A percentile compares a stretch with the other conserved stretches of the same genome.
Evolutionary conservation across 2,888 invertebrate genomes (phyloP).

Genomic region (Seladonia tumulorum): DNA sequence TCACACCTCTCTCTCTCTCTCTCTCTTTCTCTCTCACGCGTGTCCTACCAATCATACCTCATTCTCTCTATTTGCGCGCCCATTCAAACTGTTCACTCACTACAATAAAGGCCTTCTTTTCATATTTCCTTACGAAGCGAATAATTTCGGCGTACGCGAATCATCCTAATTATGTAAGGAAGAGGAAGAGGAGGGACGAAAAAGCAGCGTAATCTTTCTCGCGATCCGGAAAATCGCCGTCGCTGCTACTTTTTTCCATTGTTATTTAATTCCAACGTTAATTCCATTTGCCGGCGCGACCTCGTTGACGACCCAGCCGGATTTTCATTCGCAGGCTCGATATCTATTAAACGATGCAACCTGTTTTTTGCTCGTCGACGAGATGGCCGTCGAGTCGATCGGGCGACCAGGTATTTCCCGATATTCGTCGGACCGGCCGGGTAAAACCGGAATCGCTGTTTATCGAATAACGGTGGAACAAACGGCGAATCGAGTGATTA

Average conservation of each 20-base stretch:
- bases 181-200: too few relatives aligned
- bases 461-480: not conserved
- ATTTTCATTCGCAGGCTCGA: not conserved
- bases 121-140: too few relatives aligned
- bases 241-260: not conserved
- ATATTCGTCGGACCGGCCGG: not conserved
- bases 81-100: too few relatives aligned
- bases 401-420: not conserved
- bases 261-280: constrained; percentile 8
- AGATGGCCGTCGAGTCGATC: not conserved
- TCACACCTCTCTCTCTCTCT: too few relatives aligned
- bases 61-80: too few relatives aligned
- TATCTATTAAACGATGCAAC: not conserved
- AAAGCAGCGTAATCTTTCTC: constrained; percentile 15
- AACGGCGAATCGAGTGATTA: not conserved
- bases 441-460: not conserved
- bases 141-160: not conserved
- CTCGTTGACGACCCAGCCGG: not conserved
- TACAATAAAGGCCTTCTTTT: too few relatives aligned
- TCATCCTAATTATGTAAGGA: not conserved
- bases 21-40: too few relatives aligned
- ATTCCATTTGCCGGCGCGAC: constrained; percentile 3
- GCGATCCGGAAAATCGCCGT: not conserved
- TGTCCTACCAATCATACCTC: too few relatives aligned
- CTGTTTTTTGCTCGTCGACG: not conserved